Conservation (phyloP, 2,797 vertebrate species). For the Columba guinea region DNA sequence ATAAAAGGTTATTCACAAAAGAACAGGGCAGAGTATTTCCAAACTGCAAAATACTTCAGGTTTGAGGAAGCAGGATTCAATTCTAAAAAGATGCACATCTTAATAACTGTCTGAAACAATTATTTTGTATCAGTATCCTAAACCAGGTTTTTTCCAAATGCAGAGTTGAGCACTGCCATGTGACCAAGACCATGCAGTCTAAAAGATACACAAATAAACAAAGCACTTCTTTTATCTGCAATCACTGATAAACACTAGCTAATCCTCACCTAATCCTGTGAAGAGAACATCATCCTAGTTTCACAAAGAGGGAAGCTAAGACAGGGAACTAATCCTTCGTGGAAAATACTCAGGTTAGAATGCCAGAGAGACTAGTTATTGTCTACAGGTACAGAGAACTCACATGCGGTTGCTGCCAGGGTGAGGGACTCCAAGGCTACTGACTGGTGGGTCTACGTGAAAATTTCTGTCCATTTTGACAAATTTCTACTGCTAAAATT, state of each 20-base stretch:
- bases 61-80: background rate
- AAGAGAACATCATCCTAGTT: conserved; percentile 13
- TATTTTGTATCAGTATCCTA: background rate
- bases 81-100: background rate
- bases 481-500: background rate
- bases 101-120: background rate
- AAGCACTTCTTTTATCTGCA: conserved; percentile 30
- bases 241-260: background rate
- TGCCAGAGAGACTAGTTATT: background rate
- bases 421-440: background rate
- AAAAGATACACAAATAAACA: background rate
- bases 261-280: conserved; percentile 57
- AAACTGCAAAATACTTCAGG: background rate
- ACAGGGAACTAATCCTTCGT: conserved; percentile 4
- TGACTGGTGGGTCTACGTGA: background rate
- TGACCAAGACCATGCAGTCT: background rate
- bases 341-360: background rate
- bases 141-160: background rate
- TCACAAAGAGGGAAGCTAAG: background rate
- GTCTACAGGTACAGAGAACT: background rate
- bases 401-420: background rate
- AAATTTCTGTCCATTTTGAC: background rate
- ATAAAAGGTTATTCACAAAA: background rate
- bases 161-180: background rate
- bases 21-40: background rate